These are phyloP conservation scores for Erebia epiphron DNA, from an alignment of 2,888 invertebrate species.

Conservation along the genomic window DNA sequence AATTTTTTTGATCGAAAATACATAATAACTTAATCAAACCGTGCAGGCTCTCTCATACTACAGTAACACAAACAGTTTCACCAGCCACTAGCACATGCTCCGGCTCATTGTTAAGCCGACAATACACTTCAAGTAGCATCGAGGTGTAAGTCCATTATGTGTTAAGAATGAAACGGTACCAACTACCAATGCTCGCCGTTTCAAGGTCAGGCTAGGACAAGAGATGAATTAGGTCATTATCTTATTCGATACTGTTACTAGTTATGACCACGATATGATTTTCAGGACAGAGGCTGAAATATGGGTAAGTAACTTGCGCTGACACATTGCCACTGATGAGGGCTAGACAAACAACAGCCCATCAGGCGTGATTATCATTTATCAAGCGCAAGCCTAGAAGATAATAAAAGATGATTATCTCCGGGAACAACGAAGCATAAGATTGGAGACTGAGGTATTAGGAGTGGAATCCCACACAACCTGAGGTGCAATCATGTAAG, in stretches of 20 bases:
- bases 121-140: slow-evolving; percentile 51
- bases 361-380: no score
- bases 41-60: slow-evolving; percentile 27
- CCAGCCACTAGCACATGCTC: slow-evolving; percentile 44
- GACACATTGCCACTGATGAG: no score
- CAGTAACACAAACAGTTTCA: slow-evolving; percentile 27
- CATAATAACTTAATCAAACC: neutral
- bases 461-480: no score
- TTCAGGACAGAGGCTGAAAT: neutral
- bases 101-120: slow-evolving; percentile 55
- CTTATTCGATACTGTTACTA: slow-evolving; percentile 7
- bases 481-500: no score
- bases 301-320: no score
- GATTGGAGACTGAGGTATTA: no score
- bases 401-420: no score
- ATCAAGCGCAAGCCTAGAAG: no score
- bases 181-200: slow-evolving; percentile 11
- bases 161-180: slow-evolving; percentile 13
- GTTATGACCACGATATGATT: neutral
- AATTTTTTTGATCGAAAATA: no score
- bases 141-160: slow-evolving; percentile 35
- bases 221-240: slow-evolving; percentile 19
- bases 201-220: slow-evolving; percentile 17
- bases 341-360: no score
- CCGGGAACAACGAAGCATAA: no score